These are phyloP conservation scores for Trichechus manatus DNA, from an alignment of 2,113 vertebrate species.

Conservation along the genomic window DNA sequence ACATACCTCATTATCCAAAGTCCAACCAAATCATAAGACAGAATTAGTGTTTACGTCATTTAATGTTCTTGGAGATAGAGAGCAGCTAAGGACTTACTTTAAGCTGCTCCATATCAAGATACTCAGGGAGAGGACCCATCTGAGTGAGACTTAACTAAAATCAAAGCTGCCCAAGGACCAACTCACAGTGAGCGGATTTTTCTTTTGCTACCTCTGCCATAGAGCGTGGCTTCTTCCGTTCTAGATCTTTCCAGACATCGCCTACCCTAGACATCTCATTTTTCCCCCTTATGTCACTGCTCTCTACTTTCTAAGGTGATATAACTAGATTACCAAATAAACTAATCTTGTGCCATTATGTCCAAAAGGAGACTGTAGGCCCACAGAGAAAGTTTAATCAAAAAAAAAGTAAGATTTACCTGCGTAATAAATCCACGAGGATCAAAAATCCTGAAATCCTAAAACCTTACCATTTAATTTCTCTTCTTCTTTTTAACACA, in stretches of 20 bases:
- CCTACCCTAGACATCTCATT: not conserved
- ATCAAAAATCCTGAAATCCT: not conserved
- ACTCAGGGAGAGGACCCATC: not conserved
- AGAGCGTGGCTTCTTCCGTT: not conserved
- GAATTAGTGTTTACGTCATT: slow-evolving; percentile 17
- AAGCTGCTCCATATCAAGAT: not conserved
- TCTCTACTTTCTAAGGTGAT: not conserved
- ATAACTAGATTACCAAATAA: slow-evolving; percentile 38
- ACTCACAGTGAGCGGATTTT: not conserved
- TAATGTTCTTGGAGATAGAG: not conserved
- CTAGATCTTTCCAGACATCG: not conserved
- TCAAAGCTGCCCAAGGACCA: not conserved
- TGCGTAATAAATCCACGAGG: slow-evolving; percentile 8
- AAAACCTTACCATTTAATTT: not conserved
- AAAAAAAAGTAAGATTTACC: not conserved
- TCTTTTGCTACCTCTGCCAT: not conserved
- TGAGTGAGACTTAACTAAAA: not conserved
- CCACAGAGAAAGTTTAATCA: not conserved
- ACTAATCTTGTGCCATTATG: not conserved
- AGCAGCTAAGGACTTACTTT: slow-evolving; percentile 11
- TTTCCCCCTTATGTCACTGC: not conserved
- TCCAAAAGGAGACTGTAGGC: slow-evolving; percentile 33
- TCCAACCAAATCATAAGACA: slow-evolving; percentile 29
- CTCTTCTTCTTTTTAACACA: slow-evolving; percentile 6
- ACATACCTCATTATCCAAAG: slow-evolving; percentile 53